Conservation (phyloP, 1,140 invertebrate genomes). For the Theocolax elegans region DNA sequence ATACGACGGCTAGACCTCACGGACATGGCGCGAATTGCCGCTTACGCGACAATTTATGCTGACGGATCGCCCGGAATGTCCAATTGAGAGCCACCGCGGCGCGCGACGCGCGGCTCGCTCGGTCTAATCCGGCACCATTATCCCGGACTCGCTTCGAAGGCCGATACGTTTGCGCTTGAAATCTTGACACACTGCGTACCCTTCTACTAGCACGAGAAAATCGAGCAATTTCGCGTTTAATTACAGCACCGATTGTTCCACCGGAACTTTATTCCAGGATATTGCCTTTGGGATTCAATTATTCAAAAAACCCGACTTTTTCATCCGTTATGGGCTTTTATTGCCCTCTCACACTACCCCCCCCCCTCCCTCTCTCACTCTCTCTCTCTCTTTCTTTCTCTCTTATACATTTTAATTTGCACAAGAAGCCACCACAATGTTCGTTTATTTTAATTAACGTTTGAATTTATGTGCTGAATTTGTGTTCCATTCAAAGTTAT, state of each 20-base stretch:
- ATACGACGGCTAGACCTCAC: neutral
- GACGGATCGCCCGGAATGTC: conserved; percentile 27
- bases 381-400: too few species aligned
- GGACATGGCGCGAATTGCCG: conserved; percentile 18
- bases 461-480: too few species aligned
- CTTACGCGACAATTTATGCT: conserved; percentile 38
- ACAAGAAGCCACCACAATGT: too few species aligned
- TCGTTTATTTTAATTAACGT: too few species aligned
- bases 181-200: conserved; percentile 26
- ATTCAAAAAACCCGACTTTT: conserved; percentile 17
- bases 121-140: conserved; percentile 32
- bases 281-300: conserved; percentile 16
- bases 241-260: conserved; percentile 27
- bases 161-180: conserved; percentile 5
- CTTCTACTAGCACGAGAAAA: conserved; percentile 12
- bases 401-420: too few species aligned
- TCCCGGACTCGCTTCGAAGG: neutral
- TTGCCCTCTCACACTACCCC: too few species aligned
- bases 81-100: conserved; percentile 10
- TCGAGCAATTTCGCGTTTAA: conserved; percentile 31
- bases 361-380: too few species aligned
- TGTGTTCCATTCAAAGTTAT: too few species aligned
- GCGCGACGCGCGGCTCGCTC: too few species aligned
- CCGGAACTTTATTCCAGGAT: conserved; percentile 16
- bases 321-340: neutral